Base-by-base conservation (phyloP, 2,888 invertebrate species). In the Euphydryas editha region DNA sequence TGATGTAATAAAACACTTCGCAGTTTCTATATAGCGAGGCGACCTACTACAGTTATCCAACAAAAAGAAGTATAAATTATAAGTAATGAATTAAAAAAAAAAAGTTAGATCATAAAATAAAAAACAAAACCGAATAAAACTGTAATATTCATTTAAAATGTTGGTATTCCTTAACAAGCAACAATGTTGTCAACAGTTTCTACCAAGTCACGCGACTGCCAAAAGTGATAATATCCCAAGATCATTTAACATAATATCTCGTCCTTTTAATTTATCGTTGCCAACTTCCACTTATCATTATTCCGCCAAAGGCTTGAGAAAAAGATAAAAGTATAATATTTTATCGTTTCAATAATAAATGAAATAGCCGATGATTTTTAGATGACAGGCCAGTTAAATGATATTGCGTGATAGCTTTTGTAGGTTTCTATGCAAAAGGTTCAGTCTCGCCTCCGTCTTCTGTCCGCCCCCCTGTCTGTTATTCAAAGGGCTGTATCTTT, bases 221-320 rank as follows among this genome's bases (percentile, higher is more conserved):
- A 30, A 17, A n/a, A 18, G 54, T 54, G 54, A 54, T 54, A 54
- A 54, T 54, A 30, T n/a, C 10, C 36, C 30, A 21, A 30, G 36
- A 54, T 54, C 21, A 54, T 17, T 17, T 36, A 36, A 54, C 54
- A 15, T 24, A 24, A n/a, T n/a, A n/a, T 36, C 54, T 54, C 54
- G 54, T 17, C n/a, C 8, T 36, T 30, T 17, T 36, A 24, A 51
- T 54, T 54, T 54, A 36, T 54, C 0, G n/a, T 36, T 11, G 6
- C 11, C 18, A 13, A 10, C 36, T 54, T 54, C 17, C 30, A 54
- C 7, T 36, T 7, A 51, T 21, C 49, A 15, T 15, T 10, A 10
- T 17, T 54, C 54, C 30, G 30, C 30, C 15, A 17, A 54, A 54
- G 36, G 36, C 17, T 54, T 36, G 42, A 44, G 42, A n/a, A 15